A percentile compares a stretch with the other conserved stretches of the same genome.
phyloP scores from a whole-genome alignment of 2,797 vertebrate species.

The Squalus acanthias region DNA sequence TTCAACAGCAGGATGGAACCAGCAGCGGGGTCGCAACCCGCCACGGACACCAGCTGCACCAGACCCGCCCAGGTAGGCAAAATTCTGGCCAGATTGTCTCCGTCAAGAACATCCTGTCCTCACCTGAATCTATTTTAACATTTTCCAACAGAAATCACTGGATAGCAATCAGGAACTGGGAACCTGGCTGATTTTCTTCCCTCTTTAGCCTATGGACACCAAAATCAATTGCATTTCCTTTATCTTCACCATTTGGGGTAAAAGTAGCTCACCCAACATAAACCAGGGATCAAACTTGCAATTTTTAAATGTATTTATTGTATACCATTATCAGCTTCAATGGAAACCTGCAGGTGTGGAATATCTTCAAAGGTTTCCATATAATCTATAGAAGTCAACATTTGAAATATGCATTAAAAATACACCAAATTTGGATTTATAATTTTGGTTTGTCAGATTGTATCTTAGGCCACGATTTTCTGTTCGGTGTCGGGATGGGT shows the following conservation, averaged over 20 bases:
- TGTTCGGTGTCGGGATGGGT: too few species aligned
- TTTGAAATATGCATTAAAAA: neutral
- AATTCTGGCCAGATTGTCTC: neutral
- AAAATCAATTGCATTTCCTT: neutral
- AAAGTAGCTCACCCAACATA: neutral
- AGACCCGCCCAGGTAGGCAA: too few species aligned
- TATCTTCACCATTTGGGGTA: neutral
- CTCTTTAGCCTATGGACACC: neutral
- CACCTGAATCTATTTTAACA: neutral
- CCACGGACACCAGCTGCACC: too few species aligned
- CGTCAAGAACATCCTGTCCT: neutral
- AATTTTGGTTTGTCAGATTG: neutral
- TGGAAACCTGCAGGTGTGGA: neutral
- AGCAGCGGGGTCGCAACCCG: too few species aligned
- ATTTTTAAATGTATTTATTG: neutral
- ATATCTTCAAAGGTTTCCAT: neutral
- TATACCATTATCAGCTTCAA: neutral
- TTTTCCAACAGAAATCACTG: neutral
- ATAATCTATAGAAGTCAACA: neutral
- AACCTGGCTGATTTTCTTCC: neutral
- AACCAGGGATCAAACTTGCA: neutral
- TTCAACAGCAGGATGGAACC: too few species aligned
- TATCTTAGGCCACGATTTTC: neutral
- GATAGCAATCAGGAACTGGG: neutral
- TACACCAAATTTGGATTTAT: neutral